Evolutionary conservation across 2,113 vertebrate genomes (phyloP), one percentile per base, ranked within the genome.

Genomic region (Odobenus rosmarus): DNA sequence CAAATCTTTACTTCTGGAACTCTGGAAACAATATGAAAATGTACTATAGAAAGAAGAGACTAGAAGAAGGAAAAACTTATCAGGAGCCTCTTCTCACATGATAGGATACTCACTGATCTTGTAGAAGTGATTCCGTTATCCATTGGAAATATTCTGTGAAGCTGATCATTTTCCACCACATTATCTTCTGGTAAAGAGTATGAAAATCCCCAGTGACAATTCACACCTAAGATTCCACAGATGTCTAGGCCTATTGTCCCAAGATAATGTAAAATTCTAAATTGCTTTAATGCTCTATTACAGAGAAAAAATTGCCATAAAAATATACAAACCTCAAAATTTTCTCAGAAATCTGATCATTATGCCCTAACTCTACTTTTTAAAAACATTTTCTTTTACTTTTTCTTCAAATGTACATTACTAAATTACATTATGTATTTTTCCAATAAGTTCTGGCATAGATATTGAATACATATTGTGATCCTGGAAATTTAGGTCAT

Each of bases 261-360:
- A 36, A 97, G 42, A 69, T 69, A 80, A 81, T 23, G 1, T 90
- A 72, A 53, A 91, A 76, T 82, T 84, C n/a, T 79, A 95, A 97
- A 76, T 88, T 42, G 6, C 9, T 88, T 87, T 77, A 91, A 53
- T 79, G 39, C 21, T 59, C 1, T 46, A 55, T 69, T 96, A 88
- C 11, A 93, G 46, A 80, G 59, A 62, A 74, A 77, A 72, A 55
- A 62, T 57, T 77, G 28, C 23, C 42, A 42, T 67, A 46, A 53
- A 76, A 18, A 42, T n/a, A 26, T 13, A 6, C 69, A 13, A 3
- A 91, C 1, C 1, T 94, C 80, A 96, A 97, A n/a, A 53, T 5
- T 42, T 96, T 86, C 23, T 80, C 5, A 46, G 19, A 53, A 88
- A 33, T 61, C 4, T 69, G 19, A 55, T 46, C 61, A 61, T 91